Evolutionary conservation across 2,797 vertebrate species (phyloP).

Genomic region (Notolepis coatsorum): DNA sequence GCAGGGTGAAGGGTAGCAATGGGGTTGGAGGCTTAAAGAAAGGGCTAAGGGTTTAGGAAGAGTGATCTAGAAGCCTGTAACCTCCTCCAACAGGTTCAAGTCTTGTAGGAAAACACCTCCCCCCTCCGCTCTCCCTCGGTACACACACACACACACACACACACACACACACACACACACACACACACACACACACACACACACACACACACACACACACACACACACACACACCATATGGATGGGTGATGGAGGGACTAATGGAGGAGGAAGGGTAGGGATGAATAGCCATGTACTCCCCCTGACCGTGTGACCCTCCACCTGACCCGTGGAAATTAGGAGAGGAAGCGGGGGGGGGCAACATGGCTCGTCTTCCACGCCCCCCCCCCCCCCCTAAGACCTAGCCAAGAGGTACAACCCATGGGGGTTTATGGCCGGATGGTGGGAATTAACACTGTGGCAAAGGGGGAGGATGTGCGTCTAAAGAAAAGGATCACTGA

Average conservation of each 20-base stretch:
- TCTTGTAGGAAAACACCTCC: conserved; percentile 23
- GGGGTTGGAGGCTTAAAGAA: conserved; percentile 11
- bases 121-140: neutral
- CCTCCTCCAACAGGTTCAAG: conserved; percentile 33
- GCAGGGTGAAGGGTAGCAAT: no score
- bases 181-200: neutral
- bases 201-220: neutral
- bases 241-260: conserved; percentile 16
- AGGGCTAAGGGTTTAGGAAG: neutral
- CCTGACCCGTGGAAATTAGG: conserved; percentile 44
- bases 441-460: conserved; percentile 1
- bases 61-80: conserved; percentile 16
- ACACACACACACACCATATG: conserved; percentile 8
- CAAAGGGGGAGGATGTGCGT: neutral
- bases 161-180: conserved; percentile 9
- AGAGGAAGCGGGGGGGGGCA: conserved; percentile 39
- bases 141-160: neutral
- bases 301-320: conserved; percentile 42
- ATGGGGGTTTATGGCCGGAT: conserved; percentile 33
- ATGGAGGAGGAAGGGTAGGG: conserved; percentile 37
- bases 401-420: conserved; percentile 6
- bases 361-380: conserved; percentile 49
- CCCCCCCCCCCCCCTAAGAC: conserved; percentile 44
- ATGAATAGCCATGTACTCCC: conserved; percentile 30
- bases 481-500: conserved; percentile 24